Evolutionary conservation across 2,797 vertebrate genomes (phyloP), one percentile per base, ranked within the genome.

Genomic region (Smutsia gigantea): DNA sequence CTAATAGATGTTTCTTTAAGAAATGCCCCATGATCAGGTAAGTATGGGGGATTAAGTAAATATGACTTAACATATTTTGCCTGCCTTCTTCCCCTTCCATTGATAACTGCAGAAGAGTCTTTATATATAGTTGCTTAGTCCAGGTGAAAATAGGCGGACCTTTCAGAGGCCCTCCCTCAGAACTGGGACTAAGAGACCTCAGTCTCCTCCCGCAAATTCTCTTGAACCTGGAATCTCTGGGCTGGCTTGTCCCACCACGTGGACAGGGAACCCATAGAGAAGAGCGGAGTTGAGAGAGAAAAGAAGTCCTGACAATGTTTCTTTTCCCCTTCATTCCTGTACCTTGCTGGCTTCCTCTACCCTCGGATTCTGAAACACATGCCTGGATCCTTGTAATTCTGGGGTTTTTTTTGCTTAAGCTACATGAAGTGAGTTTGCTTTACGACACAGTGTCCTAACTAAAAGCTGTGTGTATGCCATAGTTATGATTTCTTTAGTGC

Each of bases 401-500:
- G 15, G n/a, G 15, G n/a, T 75, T 82, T 61, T 5, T 75, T 79
- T 59, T 75, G 71, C 39, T 71, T 66, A 66, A 77, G 25, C 57
- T 87, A 75, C 29, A 61, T 90, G 29, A 83, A 85, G 15, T 71
- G 31, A 83, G 5, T 83, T 93, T 91, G 51, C 93, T 39, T 71
- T 87, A 77, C 21, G 94, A 86, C 63, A 23, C 39, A 59, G 39
- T 92, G 42, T 78, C 57, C 29, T 79, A 55, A 51, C 34, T 68
- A 86, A 89, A 93, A 79, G n/a, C 39, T 18, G 0, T 37, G 11
- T 59, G 13, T 64, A 55, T 31, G 59, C n/a, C 31, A 42, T 4
- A 34, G 57, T 61, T 79, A 83, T 10, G 95, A 61, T 86, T 68
- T 94, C 77, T 83, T 77, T 91, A 63, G 55, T 89, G 63, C 31